Evolutionary conservation across 2,888 invertebrate species (phyloP).

Genomic region (Dyspetes luteomarginatus): DNA sequence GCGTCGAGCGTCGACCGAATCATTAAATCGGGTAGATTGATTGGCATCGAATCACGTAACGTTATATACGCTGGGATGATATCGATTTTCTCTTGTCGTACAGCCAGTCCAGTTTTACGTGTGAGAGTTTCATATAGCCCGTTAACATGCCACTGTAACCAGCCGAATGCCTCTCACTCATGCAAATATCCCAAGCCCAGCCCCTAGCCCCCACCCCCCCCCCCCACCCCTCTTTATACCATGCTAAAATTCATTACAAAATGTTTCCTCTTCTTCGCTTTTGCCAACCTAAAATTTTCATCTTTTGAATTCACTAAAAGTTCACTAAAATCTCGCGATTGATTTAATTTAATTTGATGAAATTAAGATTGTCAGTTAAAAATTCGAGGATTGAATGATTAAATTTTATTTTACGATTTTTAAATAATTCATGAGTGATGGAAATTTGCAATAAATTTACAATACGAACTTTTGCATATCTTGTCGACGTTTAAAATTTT

Average conservation of each 20-base stretch:
- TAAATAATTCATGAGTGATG: too few species aligned
- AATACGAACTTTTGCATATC: too few species aligned
- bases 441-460: neutral
- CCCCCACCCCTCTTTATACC: neutral
- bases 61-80: conserved; percentile 37
- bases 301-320: neutral
- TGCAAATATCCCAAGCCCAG: neutral
- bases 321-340: neutral
- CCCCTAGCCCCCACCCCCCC: too few species aligned
- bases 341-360: too few species aligned
- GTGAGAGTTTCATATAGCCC: conserved; percentile 2
- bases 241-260: conserved; percentile 15
- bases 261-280: conserved; percentile 14
- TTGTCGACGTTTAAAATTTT: too few species aligned
- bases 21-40: conserved; percentile 60
- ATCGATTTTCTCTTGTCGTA: conserved; percentile 52
- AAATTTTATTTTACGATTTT: too few species aligned
- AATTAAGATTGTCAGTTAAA: neutral
- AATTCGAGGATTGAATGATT: too few species aligned
- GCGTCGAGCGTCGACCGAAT: conserved; percentile 53
- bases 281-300: neutral
- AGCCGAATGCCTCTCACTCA: conserved; percentile 28
- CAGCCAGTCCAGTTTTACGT: conserved; percentile 14
- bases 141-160: conserved; percentile 46
- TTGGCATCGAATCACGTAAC: conserved; percentile 57